Base-by-base conservation (phyloP, 2,113 vertebrate species). In the Cyanistes caeruleus region DNA sequence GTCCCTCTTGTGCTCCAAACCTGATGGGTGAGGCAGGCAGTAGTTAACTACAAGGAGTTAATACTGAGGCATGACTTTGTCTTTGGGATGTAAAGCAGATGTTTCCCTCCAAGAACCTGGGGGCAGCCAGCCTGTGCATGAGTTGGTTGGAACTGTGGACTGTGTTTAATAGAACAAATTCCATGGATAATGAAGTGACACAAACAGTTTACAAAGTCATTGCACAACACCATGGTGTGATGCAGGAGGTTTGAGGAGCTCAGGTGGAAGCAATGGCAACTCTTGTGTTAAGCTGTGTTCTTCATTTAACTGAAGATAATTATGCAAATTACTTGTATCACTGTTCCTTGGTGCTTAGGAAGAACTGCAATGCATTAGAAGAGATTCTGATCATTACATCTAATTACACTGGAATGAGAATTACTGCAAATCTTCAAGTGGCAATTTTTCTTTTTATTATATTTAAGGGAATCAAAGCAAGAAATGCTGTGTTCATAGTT, bases 401-500 rank as follows among this genome's bases (percentile, higher is more conserved):
- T 95, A 80, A 93, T 92, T 92, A 90, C 48, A 62, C 41, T 68
- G 59, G 68, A 77, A 79, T 62, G 52, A 83, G 77, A 80, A 77
- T 76, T 92, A 76, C 77, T 79, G 64, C 67, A 84, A 90, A 55
- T 93, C 44, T 72, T 90, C 46, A 63, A 86, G 77, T 88, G 64
- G 52, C 56, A 95, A 87, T 95, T 88, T 89, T 70, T 91, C 58
- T 67, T 95, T 92, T 76, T 59, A 74, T 51, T 86, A 53, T 89
- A 74, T 93, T 62, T 59, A 55, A 86, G 21, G 63, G 51, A 78
- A 85, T 88, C 88, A 95, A 87, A 84, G 53, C 13, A 48, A 88
- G 83, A 84, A 84, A 65, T 46, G 37, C 11, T 3, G 0, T 22
- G 43, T 72, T 95, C 60, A 24, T 67, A 69, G 33, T n/a, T 95